These are phyloP conservation scores for Drosophila nigritarsus DNA, from an alignment of 2,888 invertebrate species.

Conservation along the genomic window DNA sequence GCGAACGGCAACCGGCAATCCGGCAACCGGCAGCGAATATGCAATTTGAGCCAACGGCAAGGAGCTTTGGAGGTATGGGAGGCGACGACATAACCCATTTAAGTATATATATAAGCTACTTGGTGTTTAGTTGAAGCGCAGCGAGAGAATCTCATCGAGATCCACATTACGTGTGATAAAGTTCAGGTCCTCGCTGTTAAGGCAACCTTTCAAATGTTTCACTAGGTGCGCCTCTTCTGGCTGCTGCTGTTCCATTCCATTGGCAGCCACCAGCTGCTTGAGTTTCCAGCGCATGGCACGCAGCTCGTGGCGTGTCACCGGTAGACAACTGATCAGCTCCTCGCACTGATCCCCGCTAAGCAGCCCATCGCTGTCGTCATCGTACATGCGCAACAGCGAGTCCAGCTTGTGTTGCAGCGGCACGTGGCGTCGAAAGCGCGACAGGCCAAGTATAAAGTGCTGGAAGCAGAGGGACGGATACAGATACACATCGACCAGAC, in stretches of 20 bases:
- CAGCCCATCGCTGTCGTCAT: slow-evolving; percentile 41
- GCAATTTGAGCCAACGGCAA: slow-evolving; percentile 35
- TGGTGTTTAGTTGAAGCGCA: slow-evolving; percentile 34
- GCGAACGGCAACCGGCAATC: slow-evolving; percentile 43
- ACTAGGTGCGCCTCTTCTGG: background rate
- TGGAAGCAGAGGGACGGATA: slow-evolving; percentile 47
- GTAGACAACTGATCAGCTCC: slow-evolving; percentile 32
- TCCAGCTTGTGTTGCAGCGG: slow-evolving; percentile 37
- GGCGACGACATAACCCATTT: background rate
- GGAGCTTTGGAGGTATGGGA: background rate
- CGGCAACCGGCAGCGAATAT: slow-evolving; percentile 32
- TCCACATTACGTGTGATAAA: slow-evolving; percentile 57
- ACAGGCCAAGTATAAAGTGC: slow-evolving; percentile 44
- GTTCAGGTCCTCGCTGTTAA: slow-evolving; percentile 32
- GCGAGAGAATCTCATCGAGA: slow-evolving; percentile 48
- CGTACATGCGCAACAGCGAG: slow-evolving; percentile 41
- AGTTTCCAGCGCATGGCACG: slow-evolving; percentile 53
- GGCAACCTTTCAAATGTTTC: background rate
- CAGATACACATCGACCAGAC: slow-evolving; percentile 40
- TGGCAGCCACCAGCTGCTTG: slow-evolving; percentile 28
- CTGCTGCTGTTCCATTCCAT: background rate
- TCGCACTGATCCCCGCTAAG: slow-evolving; percentile 35
- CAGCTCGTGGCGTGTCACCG: slow-evolving; percentile 31
- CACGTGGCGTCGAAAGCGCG: slow-evolving; percentile 39
- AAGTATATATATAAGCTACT: background rate